Evolutionary conservation across 2,888 invertebrate genomes (phyloP), one percentile per base, ranked within the genome.

Genomic region (Drosophila affinis): DNA sequence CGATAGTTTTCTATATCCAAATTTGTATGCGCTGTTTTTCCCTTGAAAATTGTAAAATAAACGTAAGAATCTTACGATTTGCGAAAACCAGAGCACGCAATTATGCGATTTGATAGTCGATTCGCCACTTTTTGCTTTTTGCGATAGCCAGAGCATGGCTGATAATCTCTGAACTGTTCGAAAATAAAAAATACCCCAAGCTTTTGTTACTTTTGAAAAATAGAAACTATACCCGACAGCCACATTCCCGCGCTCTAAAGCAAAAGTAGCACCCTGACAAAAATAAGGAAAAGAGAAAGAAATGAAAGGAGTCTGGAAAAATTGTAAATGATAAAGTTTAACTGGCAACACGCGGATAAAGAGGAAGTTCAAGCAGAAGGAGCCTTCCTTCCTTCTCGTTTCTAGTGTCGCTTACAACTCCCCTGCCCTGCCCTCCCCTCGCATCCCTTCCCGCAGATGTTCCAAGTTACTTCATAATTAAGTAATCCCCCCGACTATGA

Each of bases 401-500:
- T 48, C 29, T 57, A n/a, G 53, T 57, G 14, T 54, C 29, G 47
- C 44, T 29, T 48, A 17, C 27, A 45, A 32, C 14, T 52, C 39
- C 29, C 17, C 48, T 32, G 21, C 14, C 24, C 6, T 14, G 12
- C 56, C 27, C 39, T 2, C 24, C 24, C 24, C 39, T 2, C 24
- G 5, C 24, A 24, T 52, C 48, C 18, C 48, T 3, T n/a, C 34
- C 9, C 29, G n/a, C 47, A 32, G 34, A n/a, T 45, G 46, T 32
- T 54, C 54, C 60, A 55, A 75, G 70, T 57, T 71, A 69, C 73
- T 80, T 72, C 84, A 86, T 86, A 85, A 85, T 85, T 85, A 86
- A 85, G 85, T 85, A 85, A 85, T 86, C 86, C 81, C 78, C 77
- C 60, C 62, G 67, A 67, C 75, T 77, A 75, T 70, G 82, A 29